Percentiles rank a stretch among this genome's conserved stretches.
These are phyloP conservation scores for Alethe castanea DNA, from an alignment of 2,113 vertebrate species.

Conservation along the genomic window DNA sequence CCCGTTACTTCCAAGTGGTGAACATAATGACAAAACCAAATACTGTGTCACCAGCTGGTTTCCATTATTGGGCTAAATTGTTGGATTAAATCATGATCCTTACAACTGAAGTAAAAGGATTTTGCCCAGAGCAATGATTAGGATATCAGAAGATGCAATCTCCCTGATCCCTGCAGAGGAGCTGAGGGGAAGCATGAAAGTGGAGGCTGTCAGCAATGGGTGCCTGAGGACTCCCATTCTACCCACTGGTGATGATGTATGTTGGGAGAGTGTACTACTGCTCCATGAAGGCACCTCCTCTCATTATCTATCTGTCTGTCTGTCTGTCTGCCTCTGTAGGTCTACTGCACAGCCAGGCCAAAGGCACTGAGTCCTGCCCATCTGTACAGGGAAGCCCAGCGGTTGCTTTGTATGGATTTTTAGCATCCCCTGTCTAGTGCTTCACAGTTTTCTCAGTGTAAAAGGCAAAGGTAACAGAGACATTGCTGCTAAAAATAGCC, in stretches of 20 bases:
- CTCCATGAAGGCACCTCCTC: background rate
- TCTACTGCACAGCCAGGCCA: background rate
- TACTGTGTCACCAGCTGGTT: background rate
- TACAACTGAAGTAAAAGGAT: background rate
- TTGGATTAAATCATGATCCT: background rate
- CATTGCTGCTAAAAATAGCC: conserved; percentile 14
- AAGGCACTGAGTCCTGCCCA: background rate
- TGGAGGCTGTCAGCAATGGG: background rate
- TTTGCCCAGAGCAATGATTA: background rate
- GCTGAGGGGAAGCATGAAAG: background rate
- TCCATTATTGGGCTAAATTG: background rate
- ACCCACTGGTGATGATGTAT: rapidly evolving
- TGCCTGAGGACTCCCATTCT: background rate
- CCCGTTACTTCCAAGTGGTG: background rate
- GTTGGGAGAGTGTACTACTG: background rate
- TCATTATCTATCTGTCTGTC: no score
- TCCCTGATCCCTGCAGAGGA: background rate
- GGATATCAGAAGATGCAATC: background rate
- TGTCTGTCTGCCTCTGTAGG: background rate
- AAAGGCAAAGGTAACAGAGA: background rate
- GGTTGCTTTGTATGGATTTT: background rate
- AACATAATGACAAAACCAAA: conserved; percentile 19
- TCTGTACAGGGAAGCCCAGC: background rate
- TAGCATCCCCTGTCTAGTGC: background rate
- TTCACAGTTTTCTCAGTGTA: background rate